Evolutionary conservation across 2,888 invertebrate species (phyloP).

Genomic region (Eurois occulta): DNA sequence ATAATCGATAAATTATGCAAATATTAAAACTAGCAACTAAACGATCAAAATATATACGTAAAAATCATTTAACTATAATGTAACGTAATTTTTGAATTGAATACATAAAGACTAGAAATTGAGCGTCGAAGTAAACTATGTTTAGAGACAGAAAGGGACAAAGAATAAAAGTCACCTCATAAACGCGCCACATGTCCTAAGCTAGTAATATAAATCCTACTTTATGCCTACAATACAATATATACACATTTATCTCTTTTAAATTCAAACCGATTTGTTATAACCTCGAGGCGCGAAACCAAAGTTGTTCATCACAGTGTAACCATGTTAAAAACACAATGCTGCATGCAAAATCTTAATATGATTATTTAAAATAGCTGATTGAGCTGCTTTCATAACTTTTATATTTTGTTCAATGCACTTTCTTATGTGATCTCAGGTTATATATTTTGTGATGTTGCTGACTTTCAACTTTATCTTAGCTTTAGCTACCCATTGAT

Average conservation of each 20-base stretch:
- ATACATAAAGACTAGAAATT: conserved; percentile 82
- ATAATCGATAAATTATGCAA: conserved; percentile 36
- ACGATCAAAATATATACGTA: conserved; percentile 26
- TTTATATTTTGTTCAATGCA: background rate
- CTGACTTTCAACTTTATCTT: background rate
- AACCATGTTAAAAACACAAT: background rate
- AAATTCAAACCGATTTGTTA: conserved; percentile 18
- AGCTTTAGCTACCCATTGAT: conserved; percentile 11
- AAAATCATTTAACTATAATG: conserved; percentile 33
- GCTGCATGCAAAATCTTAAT: conserved; percentile 1
- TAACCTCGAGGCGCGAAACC: conserved; percentile 32
- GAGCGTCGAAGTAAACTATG: conserved; percentile 76
- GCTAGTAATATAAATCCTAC: conserved; percentile 61
- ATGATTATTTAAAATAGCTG: background rate
- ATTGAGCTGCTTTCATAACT: background rate
- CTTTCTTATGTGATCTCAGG: background rate
- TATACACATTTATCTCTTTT: conserved; percentile 41
- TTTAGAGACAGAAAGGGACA: conserved; percentile 68
- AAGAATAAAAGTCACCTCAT: conserved; percentile 64
- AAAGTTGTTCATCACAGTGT: background rate
- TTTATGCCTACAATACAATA: conserved; percentile 48
- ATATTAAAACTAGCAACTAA: conserved; percentile 35
- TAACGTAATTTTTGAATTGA: conserved; percentile 40
- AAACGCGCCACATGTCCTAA: conserved; percentile 65
- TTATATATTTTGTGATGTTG: background rate